Evolutionary conservation across 1,140 invertebrate genomes (phyloP).

Genomic region (Drosophila kurseongensis): DNA sequence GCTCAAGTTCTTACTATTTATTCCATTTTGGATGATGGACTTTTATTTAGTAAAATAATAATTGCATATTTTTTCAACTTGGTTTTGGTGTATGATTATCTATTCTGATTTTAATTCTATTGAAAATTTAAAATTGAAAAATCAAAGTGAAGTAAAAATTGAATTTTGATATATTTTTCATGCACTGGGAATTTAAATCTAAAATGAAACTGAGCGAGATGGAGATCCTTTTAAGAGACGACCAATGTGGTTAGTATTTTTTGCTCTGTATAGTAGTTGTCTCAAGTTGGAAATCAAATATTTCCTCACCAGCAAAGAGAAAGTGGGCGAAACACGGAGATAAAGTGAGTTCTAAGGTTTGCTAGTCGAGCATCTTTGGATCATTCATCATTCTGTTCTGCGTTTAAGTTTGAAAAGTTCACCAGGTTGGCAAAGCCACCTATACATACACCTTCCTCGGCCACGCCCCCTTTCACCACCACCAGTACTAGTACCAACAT

Average conservation of each 20-base stretch:
- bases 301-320: slow-evolving; percentile 18
- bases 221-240: too few relatives aligned
- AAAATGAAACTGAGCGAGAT: too few relatives aligned
- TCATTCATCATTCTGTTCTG: slow-evolving; percentile 75
- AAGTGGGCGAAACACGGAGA: slow-evolving; percentile 15
- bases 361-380: slow-evolving; percentile 36
- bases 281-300: slow-evolving; percentile 56
- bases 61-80: too few relatives aligned
- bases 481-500: background rate
- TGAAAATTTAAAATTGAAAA: background rate
- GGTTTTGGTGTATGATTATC: too few relatives aligned
- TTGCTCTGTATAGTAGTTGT: background rate
- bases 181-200: too few relatives aligned
- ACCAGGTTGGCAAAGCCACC: slow-evolving; percentile 31
- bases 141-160: background rate
- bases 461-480: slow-evolving; percentile 3
- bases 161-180: background rate
- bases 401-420: slow-evolving; percentile 69
- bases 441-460: background rate
- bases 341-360: slow-evolving; percentile 34
- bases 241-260: background rate
- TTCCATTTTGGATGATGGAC: too few relatives aligned
- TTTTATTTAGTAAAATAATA: too few relatives aligned
- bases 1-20: too few relatives aligned
- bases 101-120: too few relatives aligned